A percentile compares a stretch with the other conserved stretches of the same genome.
Conservation (phyloP, 2,113 vertebrate species). For the Tonatia bakeri region DNA sequence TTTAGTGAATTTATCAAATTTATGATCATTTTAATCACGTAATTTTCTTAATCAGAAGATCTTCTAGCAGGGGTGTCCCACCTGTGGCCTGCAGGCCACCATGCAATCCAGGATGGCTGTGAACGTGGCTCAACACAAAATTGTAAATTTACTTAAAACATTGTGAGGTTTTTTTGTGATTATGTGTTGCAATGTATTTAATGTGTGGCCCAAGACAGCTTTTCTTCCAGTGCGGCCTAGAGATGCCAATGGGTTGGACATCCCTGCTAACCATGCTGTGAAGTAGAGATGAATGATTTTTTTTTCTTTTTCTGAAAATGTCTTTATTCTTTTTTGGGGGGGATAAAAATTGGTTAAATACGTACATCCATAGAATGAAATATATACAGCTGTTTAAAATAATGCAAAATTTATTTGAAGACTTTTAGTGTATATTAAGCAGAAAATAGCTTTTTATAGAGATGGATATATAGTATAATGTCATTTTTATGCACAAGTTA, state of each 20-base stretch:
- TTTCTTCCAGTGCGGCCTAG: no score
- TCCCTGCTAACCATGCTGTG: background rate
- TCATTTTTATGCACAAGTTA: background rate
- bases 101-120: no score
- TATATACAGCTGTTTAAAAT: background rate
- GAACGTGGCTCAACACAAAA: no score
- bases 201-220: no score
- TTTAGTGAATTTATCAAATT: background rate
- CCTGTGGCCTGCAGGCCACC: no score
- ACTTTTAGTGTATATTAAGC: background rate
- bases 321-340: background rate
- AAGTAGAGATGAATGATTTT: background rate
- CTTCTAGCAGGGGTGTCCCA: background rate
- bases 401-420: background rate
- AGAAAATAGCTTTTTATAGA: background rate
- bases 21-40: background rate
- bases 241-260: no score
- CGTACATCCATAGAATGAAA: background rate
- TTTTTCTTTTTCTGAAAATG: conserved; percentile 3
- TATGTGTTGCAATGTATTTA: no score
- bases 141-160: no score
- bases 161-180: no score
- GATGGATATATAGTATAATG: background rate
- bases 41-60: background rate
- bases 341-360: background rate